phyloP scores from a whole-genome alignment of 1,140 invertebrate genomes.

The Brachystomella parvula region DNA sequence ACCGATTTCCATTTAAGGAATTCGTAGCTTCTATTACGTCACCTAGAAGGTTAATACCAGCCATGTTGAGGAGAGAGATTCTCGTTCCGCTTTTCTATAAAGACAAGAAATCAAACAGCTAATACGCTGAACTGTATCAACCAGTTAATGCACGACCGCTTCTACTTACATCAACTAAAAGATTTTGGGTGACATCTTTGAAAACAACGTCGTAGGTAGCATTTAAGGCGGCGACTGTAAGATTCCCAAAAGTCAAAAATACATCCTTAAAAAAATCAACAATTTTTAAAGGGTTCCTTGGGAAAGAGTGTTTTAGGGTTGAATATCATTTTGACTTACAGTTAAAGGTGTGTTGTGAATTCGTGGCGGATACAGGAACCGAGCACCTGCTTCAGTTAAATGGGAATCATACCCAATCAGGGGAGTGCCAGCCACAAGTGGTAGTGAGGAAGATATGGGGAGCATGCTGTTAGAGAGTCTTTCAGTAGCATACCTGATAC shows the following conservation, averaged over 20 bases:
- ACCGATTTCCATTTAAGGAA: not conserved
- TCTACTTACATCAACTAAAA: too few species aligned
- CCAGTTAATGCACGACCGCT: too few species aligned
- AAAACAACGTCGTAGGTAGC: too few species aligned
- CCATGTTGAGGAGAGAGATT: not conserved
- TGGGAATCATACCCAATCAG: not conserved
- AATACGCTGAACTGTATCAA: too few species aligned
- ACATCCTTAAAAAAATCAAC: too few species aligned
- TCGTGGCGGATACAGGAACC: not conserved
- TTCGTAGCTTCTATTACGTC: slow-evolving; percentile 23
- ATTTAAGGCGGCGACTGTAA: too few species aligned
- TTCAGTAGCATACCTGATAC: not conserved
- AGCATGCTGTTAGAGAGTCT: not conserved
- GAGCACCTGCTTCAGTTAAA: not conserved
- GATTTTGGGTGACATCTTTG: too few species aligned
- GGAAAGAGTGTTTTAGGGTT: too few species aligned
- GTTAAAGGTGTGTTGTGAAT: not conserved
- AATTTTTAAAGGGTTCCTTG: too few species aligned
- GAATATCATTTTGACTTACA: too few species aligned
- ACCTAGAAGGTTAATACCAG: slow-evolving; percentile 31
- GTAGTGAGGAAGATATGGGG: not conserved
- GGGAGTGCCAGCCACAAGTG: not conserved
- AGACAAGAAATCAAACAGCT: not conserved
- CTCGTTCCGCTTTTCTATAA: not conserved
- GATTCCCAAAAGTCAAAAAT: too few species aligned